phyloP scores from a whole-genome alignment of 2,888 invertebrate species.

The Calameuta pallipes region DNA sequence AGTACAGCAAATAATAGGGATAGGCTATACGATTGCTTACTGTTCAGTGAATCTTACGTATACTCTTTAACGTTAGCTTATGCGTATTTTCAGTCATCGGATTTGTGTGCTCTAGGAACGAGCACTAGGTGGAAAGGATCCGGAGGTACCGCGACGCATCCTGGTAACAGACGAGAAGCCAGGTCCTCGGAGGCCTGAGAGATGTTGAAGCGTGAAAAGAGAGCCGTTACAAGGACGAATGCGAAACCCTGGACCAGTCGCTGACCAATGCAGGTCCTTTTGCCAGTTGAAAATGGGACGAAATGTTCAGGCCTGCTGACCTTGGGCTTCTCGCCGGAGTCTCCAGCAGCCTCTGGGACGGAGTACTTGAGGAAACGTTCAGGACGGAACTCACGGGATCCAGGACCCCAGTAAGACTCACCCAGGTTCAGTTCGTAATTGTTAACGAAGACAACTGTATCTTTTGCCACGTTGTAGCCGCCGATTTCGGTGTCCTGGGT shows the following conservation, averaged over 20 bases:
- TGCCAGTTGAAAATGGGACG: conserved; percentile 87
- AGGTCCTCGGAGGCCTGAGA: conserved; percentile 69
- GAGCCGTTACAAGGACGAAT: conserved; percentile 78
- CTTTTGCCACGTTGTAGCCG: conserved; percentile 79
- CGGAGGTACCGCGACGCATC: conserved; percentile 81
- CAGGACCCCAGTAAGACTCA: conserved; percentile 78
- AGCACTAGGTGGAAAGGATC: conserved; percentile 76
- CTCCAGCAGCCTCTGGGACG: conserved; percentile 61
- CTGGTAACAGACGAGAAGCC: conserved; percentile 70
- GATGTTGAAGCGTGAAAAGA: conserved; percentile 79
- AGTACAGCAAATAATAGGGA: neutral
- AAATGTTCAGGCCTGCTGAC: conserved; percentile 77
- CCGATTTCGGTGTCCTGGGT: conserved; percentile 79
- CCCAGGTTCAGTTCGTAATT: conserved; percentile 85
- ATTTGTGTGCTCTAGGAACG: conserved; percentile 63
- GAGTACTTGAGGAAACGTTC: conserved; percentile 76
- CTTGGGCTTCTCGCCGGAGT: conserved; percentile 68
- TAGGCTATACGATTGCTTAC: neutral
- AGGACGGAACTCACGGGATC: conserved; percentile 77
- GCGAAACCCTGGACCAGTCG: conserved; percentile 82
- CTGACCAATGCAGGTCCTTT: conserved; percentile 88
- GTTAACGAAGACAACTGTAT: conserved; percentile 85
- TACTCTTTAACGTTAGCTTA: neutral
- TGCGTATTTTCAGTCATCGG: neutral
- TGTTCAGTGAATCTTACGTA: neutral